Base-by-base conservation (phyloP, 2,888 invertebrate species). In the Dolichomitus sp. region DNA sequence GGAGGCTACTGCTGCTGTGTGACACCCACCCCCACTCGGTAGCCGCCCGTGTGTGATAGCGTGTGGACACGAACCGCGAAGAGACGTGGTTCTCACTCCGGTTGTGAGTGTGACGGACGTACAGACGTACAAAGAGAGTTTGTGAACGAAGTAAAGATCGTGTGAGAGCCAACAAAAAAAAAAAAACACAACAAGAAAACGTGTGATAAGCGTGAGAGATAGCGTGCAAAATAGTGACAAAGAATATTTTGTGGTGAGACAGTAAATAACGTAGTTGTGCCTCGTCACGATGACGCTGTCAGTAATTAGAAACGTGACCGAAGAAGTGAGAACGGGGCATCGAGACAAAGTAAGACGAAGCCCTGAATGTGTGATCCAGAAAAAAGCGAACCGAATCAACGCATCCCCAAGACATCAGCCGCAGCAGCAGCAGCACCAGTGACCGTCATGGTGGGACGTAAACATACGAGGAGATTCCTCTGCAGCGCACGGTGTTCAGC, bases 241-340 rank as follows among this genome's bases (percentile, higher is more conserved):
- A 63, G 59, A 40, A 57, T 23, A 63, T 63, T 63, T 23, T 3
- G n/a, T 9, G 17, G 33, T 33, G 33, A 33, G 9, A 59, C 2
- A n/a, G 33, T 59, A 30, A 79, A 66, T 5, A 66, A 40, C 54
- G 37, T 72, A 70, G 63, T 66, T n/a, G 78, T 76, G 81, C n/a
- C 75, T 68, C 78, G 77, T 79, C 66, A 77, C 84, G 86, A 88
- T 87, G 88, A 89, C 83, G 59, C 80, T 80, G 77, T 74, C 82
- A 57, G 52, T 19, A 48, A 54, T 14, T 27, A 17, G 45, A 61
- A 57, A 17, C 33, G 48, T 59, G 50, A 57, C 50, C 19, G 57
- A n/a, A 19, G 27, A 50, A 12, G 52, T 40, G 45, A 61, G 59
- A 66, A 61, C 33, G 42, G 50, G 63, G 65, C 54, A 77, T 50